Conservation (phyloP, 1,140 invertebrate species). For the Aculops lycopersici region DNA sequence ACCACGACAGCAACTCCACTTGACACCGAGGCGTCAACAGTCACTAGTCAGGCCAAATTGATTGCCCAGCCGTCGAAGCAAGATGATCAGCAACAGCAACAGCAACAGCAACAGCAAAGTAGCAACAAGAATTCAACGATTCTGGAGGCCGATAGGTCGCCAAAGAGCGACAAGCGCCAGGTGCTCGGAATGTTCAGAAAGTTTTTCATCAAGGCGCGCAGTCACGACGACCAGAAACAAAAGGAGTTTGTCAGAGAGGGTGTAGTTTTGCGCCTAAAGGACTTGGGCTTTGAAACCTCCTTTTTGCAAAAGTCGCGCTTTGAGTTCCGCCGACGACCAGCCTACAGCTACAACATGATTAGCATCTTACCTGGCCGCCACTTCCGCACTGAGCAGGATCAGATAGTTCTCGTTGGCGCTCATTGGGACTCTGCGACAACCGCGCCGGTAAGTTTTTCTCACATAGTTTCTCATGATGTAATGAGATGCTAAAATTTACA, state of each 20-base stretch:
- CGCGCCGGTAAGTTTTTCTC: too few species aligned
- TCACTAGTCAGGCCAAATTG: too few species aligned
- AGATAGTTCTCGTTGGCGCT: constrained; percentile 17
- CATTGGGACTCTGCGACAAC: constrained; percentile 17
- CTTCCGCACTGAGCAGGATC: constrained; percentile 14
- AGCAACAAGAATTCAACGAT: too few species aligned
- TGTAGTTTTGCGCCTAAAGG: neutral
- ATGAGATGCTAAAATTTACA: too few species aligned
- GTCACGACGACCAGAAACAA: neutral
- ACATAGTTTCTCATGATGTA: too few species aligned
- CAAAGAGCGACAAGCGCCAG: neutral
- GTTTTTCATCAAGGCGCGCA: neutral
- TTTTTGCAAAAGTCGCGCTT: neutral
- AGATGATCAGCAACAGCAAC: too few species aligned
- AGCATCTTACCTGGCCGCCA: constrained; percentile 15
- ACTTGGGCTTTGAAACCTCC: neutral
- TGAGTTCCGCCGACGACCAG: neutral
- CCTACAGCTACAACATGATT: constrained; percentile 14
- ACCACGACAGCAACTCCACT: too few species aligned
- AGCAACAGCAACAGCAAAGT: too few species aligned
- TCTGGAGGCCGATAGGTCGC: too few species aligned
- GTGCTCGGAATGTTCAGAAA: neutral
- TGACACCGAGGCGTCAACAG: too few species aligned
- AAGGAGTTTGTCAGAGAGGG: neutral
- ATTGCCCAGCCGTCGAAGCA: too few species aligned